phyloP scores from a whole-genome alignment of 2,113 vertebrate species.

The Dissostichus mawsoni region DNA sequence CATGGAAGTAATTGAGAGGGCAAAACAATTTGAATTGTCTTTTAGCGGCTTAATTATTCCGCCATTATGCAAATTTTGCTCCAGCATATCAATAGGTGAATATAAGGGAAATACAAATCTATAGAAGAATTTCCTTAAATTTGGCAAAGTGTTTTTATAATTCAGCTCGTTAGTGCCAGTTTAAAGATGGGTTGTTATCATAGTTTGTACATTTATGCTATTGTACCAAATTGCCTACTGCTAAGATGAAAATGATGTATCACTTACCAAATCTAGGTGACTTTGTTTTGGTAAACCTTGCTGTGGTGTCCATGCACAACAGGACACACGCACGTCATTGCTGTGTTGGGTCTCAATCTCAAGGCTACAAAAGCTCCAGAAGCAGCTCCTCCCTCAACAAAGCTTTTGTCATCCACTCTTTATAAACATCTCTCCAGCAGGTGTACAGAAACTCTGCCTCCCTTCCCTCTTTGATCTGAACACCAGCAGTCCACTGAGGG shows the following conservation, averaged over 20 bases:
- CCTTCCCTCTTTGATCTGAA: slow-evolving; percentile 28
- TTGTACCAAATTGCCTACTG: neutral
- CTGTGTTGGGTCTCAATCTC: slow-evolving; percentile 14
- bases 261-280: neutral
- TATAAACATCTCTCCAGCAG: slow-evolving; percentile 62
- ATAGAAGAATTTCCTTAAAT: neutral
- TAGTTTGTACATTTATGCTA: neutral
- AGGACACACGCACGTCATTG: slow-evolving; percentile 2
- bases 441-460: slow-evolving; percentile 66
- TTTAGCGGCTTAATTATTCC: slow-evolving; percentile 38
- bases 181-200: neutral
- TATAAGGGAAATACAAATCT: neutral
- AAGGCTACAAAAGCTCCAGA: slow-evolving; percentile 39
- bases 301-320: neutral
- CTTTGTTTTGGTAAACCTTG: neutral
- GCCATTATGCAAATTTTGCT: neutral
- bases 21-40: slow-evolving; percentile 32
- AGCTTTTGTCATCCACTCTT: slow-evolving; percentile 67
- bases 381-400: slow-evolving; percentile 72
- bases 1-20: slow-evolving; percentile 59
- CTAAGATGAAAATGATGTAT: neutral
- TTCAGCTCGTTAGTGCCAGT: neutral
- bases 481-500: neutral
- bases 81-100: neutral
- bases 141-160: neutral